These are phyloP conservation scores for Chrysolina oricalcia DNA, from an alignment of 2,888 invertebrate genomes.

Conservation along the genomic window DNA sequence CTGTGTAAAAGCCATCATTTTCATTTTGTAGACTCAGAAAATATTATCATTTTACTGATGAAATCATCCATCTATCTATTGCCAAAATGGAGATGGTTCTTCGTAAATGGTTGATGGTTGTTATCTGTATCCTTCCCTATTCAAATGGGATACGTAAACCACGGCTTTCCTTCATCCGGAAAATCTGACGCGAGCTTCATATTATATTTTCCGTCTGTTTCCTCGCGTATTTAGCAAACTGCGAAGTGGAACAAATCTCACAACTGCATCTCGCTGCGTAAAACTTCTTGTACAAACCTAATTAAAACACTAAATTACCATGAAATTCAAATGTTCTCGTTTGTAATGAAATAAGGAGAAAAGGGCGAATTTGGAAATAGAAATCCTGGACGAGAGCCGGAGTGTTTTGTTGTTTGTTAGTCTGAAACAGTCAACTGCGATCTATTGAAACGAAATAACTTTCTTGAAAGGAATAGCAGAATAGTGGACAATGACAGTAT, in stretches of 20 bases:
- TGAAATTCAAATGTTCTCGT: slow-evolving; percentile 56
- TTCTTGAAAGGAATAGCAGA: background rate
- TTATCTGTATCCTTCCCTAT: background rate
- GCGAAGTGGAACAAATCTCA: slow-evolving; percentile 35
- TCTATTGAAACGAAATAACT: background rate
- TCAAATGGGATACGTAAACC: background rate
- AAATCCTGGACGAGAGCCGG: slow-evolving; percentile 8
- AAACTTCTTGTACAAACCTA: slow-evolving; percentile 51
- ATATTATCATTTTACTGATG: too few relatives aligned
- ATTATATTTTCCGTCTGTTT: slow-evolving; percentile 34
- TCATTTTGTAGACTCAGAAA: too few relatives aligned
- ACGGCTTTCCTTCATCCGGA: slow-evolving; percentile 8
- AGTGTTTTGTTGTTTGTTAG: slow-evolving; percentile 6
- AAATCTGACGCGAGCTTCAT: slow-evolving; percentile 16
- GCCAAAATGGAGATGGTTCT: too few relatives aligned
- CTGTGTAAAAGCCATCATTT: too few relatives aligned
- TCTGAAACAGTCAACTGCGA: background rate
- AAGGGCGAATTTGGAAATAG: slow-evolving; percentile 34
- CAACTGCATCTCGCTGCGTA: slow-evolving; percentile 39
- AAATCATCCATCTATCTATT: too few relatives aligned
- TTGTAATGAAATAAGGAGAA: slow-evolving; percentile 37
- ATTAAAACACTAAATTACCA: slow-evolving; percentile 61
- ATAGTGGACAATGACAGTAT: background rate
- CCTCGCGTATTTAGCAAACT: slow-evolving; percentile 34
- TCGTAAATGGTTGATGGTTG: too few relatives aligned